Evolutionary conservation across 2,888 invertebrate genomes (phyloP).

Genomic region (Rhagonycha fulva): DNA sequence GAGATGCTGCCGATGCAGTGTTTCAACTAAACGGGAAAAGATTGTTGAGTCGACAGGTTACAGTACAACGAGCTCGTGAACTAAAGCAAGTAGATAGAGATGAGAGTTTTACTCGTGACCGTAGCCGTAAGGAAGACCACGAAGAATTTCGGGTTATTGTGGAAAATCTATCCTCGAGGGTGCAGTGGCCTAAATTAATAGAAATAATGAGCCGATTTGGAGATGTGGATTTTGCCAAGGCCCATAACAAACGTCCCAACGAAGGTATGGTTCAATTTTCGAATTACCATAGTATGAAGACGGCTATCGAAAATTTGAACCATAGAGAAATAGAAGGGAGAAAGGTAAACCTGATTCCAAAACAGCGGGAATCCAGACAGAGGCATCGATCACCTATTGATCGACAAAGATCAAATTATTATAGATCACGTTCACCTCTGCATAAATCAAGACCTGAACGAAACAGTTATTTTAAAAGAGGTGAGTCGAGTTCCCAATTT

Average conservation of each 20-base stretch:
- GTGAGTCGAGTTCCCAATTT: too few species aligned
- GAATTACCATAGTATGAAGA: background rate
- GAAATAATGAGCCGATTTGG: background rate
- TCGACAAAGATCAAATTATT: background rate
- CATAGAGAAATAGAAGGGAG: background rate
- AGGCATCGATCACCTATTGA: background rate
- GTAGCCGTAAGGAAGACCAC: background rate
- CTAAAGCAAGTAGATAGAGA: background rate
- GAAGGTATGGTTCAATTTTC: background rate
- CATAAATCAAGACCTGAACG: background rate
- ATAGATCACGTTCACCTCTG: background rate
- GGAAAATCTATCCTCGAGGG: background rate
- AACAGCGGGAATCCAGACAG: background rate
- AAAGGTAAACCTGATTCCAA: fast-evolving
- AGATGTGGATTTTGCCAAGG: background rate
- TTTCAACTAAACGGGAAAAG: background rate
- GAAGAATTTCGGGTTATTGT: background rate
- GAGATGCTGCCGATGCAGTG: background rate
- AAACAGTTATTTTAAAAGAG: too few species aligned
- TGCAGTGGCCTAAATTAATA: background rate
- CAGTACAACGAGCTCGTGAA: background rate
- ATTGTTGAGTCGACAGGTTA: background rate
- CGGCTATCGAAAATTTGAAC: background rate
- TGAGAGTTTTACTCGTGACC: fast-evolving
- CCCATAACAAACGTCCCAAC: background rate